phyloP scores from a whole-genome alignment of 2,888 invertebrate genomes.

The Meiosimyza platycephala region DNA sequence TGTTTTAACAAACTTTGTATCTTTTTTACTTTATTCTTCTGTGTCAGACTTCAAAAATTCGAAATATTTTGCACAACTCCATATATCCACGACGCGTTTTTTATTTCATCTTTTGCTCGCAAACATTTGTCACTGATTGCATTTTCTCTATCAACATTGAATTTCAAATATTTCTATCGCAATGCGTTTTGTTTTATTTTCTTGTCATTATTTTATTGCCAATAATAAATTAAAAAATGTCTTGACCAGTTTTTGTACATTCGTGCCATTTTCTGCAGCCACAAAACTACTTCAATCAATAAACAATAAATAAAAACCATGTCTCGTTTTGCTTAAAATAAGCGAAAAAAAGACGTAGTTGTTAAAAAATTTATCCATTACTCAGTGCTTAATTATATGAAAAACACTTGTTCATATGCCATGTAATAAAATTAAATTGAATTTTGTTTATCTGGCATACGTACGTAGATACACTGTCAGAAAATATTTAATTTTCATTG shows the following conservation, averaged over 20 bases:
- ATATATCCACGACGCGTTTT: not conserved
- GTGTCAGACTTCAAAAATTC: too few relatives aligned
- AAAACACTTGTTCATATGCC: constrained; percentile 5
- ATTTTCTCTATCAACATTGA: constrained; percentile 11
- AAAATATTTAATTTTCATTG: not conserved
- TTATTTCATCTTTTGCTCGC: not conserved
- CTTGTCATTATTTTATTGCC: constrained; percentile 32
- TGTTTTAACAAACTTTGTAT: too few relatives aligned
- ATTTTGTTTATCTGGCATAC: not conserved
- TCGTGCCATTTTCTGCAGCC: too few relatives aligned
- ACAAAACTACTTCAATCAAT: too few relatives aligned
- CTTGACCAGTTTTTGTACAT: constrained; percentile 20
- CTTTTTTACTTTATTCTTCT: too few relatives aligned
- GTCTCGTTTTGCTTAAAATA: too few relatives aligned
- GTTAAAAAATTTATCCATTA: too few relatives aligned
- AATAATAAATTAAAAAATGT: constrained; percentile 24
- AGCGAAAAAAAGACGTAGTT: too few relatives aligned
- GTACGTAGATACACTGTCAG: not conserved
- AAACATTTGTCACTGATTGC: constrained; percentile 22
- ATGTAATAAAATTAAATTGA: not conserved
- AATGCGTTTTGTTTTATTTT: constrained; percentile 9
- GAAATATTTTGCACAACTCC: too few relatives aligned
- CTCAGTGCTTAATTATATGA: not conserved
- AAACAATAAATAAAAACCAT: too few relatives aligned
- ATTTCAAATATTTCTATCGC: constrained; percentile 23